Conservation (phyloP, 2,888 invertebrate species). For the Dryococelus australis region DNA sequence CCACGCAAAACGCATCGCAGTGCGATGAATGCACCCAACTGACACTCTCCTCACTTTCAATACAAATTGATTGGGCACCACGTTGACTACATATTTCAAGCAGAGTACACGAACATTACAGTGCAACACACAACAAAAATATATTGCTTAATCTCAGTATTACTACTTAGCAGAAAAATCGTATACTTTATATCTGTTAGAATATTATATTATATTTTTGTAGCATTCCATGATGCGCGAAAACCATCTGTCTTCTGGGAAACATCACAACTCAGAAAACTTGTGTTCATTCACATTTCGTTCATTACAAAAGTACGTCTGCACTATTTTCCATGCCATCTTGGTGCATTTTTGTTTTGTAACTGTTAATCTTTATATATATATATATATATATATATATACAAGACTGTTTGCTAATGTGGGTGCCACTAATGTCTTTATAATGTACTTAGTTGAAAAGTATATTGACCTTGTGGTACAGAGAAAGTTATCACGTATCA, state of each 20-base stretch:
- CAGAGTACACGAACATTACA: not conserved
- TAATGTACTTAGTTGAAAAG: too few relatives aligned
- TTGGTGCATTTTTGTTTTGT: not conserved
- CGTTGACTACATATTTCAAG: not conserved
- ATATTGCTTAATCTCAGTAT: not conserved
- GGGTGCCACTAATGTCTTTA: too few relatives aligned
- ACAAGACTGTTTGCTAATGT: too few relatives aligned
- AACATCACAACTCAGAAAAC: not conserved
- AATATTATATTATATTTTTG: not conserved
- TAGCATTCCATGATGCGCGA: too few relatives aligned
- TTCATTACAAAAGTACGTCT: not conserved
- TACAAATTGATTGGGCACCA: not conserved
- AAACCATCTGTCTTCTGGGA: not conserved
- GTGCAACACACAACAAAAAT: constrained; percentile 8
- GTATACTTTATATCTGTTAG: not conserved
- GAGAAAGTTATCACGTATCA: too few relatives aligned
- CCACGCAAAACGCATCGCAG: not conserved
- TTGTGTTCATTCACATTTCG: not conserved
- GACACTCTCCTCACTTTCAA: not conserved
- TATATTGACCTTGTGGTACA: too few relatives aligned
- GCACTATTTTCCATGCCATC: not conserved
- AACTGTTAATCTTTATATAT: not conserved
- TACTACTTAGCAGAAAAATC: not conserved
- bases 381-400: too few relatives aligned
- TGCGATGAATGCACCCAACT: not conserved